A percentile compares a stretch with the other conserved stretches of the same genome.
Conservation (phyloP, 2,797 vertebrate species). For the Falco peregrinus region DNA sequence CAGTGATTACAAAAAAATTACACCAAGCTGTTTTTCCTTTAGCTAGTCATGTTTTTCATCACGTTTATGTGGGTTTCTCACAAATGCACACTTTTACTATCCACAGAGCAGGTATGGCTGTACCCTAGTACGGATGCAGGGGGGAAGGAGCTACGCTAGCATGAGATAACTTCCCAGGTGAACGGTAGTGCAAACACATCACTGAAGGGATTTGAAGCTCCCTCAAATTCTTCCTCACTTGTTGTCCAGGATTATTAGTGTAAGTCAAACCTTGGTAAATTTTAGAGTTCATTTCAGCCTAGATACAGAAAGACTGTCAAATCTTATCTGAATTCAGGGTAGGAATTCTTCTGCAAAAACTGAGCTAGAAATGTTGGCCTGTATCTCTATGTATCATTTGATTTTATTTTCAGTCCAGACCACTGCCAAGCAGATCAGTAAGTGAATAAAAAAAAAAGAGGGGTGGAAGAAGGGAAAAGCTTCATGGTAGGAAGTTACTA, state of each 20-base stretch:
- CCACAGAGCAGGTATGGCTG: neutral
- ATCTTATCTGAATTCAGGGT: neutral
- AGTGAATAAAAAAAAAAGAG: neutral
- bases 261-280: neutral
- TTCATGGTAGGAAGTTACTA: neutral
- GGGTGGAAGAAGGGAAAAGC: fast-evolving
- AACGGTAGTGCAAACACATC: neutral
- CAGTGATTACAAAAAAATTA: neutral
- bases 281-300: neutral
- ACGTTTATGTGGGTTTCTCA: neutral
- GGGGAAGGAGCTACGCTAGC: fast-evolving
- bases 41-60: neutral
- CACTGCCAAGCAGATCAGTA: neutral
- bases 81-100: neutral
- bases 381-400: neutral
- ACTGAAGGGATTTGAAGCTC: neutral
- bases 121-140: neutral
- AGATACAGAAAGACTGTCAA: neutral
- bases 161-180: neutral
- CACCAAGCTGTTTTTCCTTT: neutral
- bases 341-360: neutral
- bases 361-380: neutral
- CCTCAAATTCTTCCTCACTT: neutral
- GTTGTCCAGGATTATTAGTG: neutral
- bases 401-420: neutral